A percentile compares a stretch with the other conserved stretches of the same genome.
Conservation (phyloP, 2,888 invertebrate genomes). For the Leucophora obtusa region DNA sequence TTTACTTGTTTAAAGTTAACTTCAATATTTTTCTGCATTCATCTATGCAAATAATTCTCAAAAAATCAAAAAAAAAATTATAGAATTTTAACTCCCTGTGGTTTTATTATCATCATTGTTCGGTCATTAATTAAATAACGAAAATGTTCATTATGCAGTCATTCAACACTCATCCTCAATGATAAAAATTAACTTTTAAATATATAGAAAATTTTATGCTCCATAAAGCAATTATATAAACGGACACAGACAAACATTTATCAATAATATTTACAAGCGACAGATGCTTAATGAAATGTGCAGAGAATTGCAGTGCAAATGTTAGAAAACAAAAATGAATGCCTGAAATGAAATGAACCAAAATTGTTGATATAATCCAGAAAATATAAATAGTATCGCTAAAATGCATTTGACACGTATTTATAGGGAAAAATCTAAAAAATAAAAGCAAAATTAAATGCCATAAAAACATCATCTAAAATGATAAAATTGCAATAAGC, state of each 20-base stretch:
- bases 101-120: background rate
- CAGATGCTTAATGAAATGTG: conserved; percentile 51
- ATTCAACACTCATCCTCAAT: background rate
- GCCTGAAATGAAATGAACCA: conserved; percentile 43
- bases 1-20: no score
- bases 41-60: background rate
- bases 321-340: conserved; percentile 35
- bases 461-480: conserved; percentile 32
- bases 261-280: conserved; percentile 51
- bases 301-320: conserved; percentile 43
- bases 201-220: conserved; percentile 28
- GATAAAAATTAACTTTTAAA: background rate
- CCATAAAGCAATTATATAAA: conserved; percentile 48
- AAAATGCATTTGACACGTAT: conserved; percentile 55
- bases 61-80: background rate
- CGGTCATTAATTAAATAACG: background rate
- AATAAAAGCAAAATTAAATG: conserved; percentile 25
- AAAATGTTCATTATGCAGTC: conserved; percentile 1
- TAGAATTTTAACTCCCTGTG: background rate
- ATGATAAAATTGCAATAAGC: conserved; percentile 1
- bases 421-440: conserved; percentile 2
- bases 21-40: background rate
- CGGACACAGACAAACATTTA: conserved; percentile 43
- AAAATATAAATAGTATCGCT: conserved; percentile 9
- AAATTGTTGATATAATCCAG: background rate